phyloP scores from a whole-genome alignment of 2,888 invertebrate species.

The Sarcophaga variegata region DNA sequence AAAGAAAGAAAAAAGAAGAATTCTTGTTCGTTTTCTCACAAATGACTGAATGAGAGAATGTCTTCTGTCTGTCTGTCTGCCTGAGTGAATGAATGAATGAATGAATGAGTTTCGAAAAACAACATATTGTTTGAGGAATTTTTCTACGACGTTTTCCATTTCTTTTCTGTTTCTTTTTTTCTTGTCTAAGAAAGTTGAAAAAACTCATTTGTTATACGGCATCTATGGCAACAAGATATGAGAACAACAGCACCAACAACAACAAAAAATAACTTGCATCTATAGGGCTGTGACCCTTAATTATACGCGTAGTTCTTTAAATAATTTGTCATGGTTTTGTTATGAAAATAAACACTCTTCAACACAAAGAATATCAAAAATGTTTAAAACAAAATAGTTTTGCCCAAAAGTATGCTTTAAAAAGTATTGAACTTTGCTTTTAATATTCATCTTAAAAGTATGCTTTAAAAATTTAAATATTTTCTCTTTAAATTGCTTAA shows the following conservation, averaged over 20 bases:
- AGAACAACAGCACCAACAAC: background rate
- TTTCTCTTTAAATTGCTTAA: too few species aligned
- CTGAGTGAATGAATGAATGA: conserved; percentile 10
- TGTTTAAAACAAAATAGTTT: too few species aligned
- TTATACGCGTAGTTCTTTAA: background rate
- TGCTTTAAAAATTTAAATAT: background rate
- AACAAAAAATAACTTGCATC: background rate
- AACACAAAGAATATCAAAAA: background rate
- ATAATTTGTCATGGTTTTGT: background rate
- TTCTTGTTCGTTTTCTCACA: too few species aligned
- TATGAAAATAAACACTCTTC: background rate
- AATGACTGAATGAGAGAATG: background rate
- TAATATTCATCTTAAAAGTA: background rate
- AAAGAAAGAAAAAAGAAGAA: background rate
- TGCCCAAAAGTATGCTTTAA: too few species aligned
- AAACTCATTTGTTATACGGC: conserved; percentile 32
- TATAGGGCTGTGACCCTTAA: conserved; percentile 17
- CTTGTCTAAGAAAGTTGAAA: conserved; percentile 22
- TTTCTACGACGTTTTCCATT: conserved; percentile 4
- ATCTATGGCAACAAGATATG: background rate
- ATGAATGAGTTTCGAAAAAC: conserved; percentile 30
- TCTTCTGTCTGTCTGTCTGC: background rate
- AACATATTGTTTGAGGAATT: conserved; percentile 38
- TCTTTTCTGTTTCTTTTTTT: background rate
- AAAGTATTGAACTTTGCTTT: background rate